Evolutionary conservation across 2,888 invertebrate species (phyloP).

Genomic region (Eristalis pertinax): DNA sequence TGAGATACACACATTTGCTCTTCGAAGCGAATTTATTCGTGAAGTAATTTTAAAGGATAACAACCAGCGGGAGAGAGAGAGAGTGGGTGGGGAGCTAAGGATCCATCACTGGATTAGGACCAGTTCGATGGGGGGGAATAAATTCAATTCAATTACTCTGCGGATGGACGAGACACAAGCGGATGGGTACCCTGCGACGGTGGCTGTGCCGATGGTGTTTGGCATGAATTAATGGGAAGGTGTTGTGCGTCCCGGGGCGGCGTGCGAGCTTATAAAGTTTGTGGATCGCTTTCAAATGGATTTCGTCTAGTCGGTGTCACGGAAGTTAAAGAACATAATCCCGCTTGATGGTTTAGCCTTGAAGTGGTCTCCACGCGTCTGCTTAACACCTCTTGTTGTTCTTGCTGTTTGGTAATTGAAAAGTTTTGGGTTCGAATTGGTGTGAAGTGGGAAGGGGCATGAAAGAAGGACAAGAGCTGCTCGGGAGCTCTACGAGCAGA

Average conservation of each 20-base stretch:
- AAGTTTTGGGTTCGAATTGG: not conserved
- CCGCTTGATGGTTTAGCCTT: not conserved
- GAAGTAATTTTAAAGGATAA: conserved; percentile 32
- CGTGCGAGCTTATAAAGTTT: not conserved
- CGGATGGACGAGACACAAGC: too few relatives aligned
- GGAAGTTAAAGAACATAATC: not conserved
- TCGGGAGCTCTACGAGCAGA: too few relatives aligned
- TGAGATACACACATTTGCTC: conserved; percentile 11
- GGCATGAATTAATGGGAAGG: not conserved
- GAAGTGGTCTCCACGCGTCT: not conserved
- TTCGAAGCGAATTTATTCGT: conserved; percentile 48
- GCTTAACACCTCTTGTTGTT: not conserved
- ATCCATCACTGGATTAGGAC: conserved; percentile 58
- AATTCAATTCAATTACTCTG: conserved; percentile 56
- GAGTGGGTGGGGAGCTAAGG: not conserved
- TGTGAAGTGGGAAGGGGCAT: not conserved
- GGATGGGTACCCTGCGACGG: not conserved
- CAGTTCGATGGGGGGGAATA: conserved; percentile 39
- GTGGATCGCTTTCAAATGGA: not conserved
- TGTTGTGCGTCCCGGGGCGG: not conserved
- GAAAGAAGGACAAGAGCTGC: not conserved
- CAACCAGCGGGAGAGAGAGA: not conserved
- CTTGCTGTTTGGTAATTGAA: not conserved
- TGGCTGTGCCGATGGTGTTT: not conserved
- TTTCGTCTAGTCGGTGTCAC: not conserved